Conservation (phyloP, 2,888 invertebrate genomes). For the Nephrotoma appendiculata region DNA sequence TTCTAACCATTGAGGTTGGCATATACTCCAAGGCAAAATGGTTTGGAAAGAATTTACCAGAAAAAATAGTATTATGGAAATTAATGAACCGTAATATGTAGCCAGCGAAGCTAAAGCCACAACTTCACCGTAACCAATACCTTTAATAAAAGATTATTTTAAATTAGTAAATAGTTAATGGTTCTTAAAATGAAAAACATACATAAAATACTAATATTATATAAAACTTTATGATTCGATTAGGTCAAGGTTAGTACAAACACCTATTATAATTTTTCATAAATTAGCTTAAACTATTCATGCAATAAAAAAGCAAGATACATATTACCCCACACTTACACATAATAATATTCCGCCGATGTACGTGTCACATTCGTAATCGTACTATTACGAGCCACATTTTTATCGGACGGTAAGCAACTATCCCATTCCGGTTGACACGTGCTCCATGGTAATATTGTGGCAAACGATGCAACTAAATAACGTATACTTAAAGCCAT, state of each 20-base stretch:
- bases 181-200: background rate
- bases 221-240: too few relatives aligned
- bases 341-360: conserved; percentile 33
- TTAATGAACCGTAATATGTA: conserved; percentile 47
- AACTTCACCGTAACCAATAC: conserved; percentile 40
- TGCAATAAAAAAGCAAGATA: background rate
- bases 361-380: background rate
- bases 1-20: conserved; percentile 37
- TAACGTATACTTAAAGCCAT: conserved; percentile 51
- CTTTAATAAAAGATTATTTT: conserved; percentile 21
- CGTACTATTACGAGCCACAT: conserved; percentile 11
- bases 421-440: conserved; percentile 39
- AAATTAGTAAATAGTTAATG: background rate
- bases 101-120: conserved; percentile 39
- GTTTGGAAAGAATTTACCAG: conserved; percentile 44
- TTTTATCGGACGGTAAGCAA: conserved; percentile 30
- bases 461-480: conserved; percentile 43
- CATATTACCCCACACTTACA: conserved; percentile 25
- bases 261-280: background rate
- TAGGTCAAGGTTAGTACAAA: background rate
- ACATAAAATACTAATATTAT: background rate
- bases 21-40: conserved; percentile 48
- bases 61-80: conserved; percentile 46
- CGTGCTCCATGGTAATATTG: conserved; percentile 45
- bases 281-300: background rate